Percentiles rank a stretch among this genome's conserved stretches.
Conservation (phyloP, 2,113 vertebrate species). For the Pyrgilauda ruficollis region DNA sequence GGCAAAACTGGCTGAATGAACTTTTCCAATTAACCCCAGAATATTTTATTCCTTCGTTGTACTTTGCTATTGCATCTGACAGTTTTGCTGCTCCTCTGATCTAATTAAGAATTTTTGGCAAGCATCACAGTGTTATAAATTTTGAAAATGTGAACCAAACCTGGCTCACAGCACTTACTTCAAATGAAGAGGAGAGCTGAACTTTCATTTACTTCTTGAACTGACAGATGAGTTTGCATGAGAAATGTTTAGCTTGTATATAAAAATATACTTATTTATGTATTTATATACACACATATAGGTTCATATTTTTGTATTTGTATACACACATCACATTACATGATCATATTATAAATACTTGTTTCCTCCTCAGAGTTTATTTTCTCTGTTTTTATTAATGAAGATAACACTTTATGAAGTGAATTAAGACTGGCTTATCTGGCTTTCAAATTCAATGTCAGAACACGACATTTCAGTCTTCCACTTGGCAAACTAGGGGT, state of each 20-base stretch:
- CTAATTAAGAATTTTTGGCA: slow-evolving; percentile 66
- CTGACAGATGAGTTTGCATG: slow-evolving; percentile 22
- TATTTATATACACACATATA: neutral
- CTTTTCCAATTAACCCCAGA: slow-evolving; percentile 67
- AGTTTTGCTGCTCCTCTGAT: slow-evolving; percentile 55
- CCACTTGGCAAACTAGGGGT: neutral
- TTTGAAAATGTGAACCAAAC: slow-evolving; percentile 50
- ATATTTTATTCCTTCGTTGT: slow-evolving; percentile 65
- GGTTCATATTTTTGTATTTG: neutral
- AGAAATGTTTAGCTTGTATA: neutral
- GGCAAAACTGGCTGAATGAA: slow-evolving; percentile 65
- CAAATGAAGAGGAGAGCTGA: slow-evolving; percentile 37
- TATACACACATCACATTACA: neutral
- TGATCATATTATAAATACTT: neutral
- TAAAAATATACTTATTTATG: neutral
- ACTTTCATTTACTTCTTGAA: slow-evolving; percentile 37
- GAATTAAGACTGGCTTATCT: neutral
- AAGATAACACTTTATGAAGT: neutral
- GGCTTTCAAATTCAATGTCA: neutral
- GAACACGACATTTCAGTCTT: neutral
- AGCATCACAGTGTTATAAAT: slow-evolving; percentile 31
- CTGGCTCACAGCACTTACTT: slow-evolving; percentile 26
- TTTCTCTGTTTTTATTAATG: neutral
- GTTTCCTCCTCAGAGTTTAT: neutral
- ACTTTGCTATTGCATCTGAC: slow-evolving; percentile 47